Percentiles rank a stretch among this genome's conserved stretches.
Evolutionary conservation across 2,113 vertebrate genomes (phyloP).

Genomic region (Anhinga rufa): DNA sequence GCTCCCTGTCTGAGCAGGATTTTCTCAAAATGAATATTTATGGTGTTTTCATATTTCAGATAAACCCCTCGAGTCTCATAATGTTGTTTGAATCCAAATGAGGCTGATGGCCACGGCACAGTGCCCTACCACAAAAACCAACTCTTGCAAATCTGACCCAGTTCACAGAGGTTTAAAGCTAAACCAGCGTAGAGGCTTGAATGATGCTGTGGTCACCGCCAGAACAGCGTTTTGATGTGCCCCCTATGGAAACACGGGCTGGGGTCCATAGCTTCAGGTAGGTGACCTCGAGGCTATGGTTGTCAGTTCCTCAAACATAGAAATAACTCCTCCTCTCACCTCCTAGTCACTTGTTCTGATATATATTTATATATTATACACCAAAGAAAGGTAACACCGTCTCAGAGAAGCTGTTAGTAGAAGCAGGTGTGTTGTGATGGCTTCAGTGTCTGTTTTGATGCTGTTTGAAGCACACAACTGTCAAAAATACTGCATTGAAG

Average conservation of each 20-base stretch:
- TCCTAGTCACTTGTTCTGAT: neutral
- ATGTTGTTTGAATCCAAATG: slow-evolving; percentile 31
- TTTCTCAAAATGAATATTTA: slow-evolving; percentile 47
- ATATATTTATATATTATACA: neutral
- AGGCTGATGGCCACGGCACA: neutral
- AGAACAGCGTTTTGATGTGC: neutral
- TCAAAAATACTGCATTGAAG: neutral
- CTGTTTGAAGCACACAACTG: neutral
- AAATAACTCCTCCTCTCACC: neutral
- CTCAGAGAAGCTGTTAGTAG: neutral
- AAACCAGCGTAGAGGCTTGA: neutral
- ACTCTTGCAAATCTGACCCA: neutral
- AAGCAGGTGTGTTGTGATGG: neutral
- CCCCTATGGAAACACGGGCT: neutral
- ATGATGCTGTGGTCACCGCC: neutral
- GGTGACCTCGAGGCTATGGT: neutral
- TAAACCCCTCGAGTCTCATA: slow-evolving; percentile 9
- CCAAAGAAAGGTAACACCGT: fast-evolving
- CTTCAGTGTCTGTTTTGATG: neutral
- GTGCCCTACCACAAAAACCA: slow-evolving; percentile 39
- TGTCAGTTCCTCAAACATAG: neutral
- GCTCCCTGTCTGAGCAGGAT: slow-evolving; percentile 22
- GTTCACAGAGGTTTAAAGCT: neutral
- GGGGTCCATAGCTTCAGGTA: neutral
- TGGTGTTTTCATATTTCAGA: slow-evolving; percentile 51